Evolutionary conservation across 2,797 vertebrate genomes (phyloP), one percentile per base, ranked within the genome.

Genomic region (Ptychobarbus kaznakovi): DNA sequence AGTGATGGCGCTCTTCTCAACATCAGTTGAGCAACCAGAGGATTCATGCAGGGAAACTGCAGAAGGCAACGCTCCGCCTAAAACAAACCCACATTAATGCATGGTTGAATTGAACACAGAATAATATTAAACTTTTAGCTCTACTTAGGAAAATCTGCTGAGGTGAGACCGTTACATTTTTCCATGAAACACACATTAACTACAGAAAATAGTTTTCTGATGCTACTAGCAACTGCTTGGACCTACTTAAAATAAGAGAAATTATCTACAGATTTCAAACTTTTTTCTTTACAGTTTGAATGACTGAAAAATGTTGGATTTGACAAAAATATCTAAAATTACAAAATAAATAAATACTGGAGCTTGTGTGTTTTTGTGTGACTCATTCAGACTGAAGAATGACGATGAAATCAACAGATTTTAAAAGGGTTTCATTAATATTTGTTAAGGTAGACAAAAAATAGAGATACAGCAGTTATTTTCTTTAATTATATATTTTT

Each of bases 1-100:
- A 97, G 35, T 0, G 96, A 96, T 1, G 93, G 92, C 8, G 89
- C 94, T 92, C 94, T 96, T 83, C 83, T 95, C 88, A 99, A 88
- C 97, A 99, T 97, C 11, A 96, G 91, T 90, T 98, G 97, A 90
- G 96, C 93, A 82, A 98, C 96, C 88, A 98, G 88, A 80, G 97
- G 96, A 90, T 95, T 99, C 80, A 98, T 89, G 90, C 94, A 96
- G 2, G 98, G 97, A 90, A 99, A 99, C 86, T 92, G 89, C 85
- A 96, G 92, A 86, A 99, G 91, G 89, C 87, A 92, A 81, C 89
- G 90, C 90, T 99, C 98, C 86, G 94, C 95, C 98, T 99, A 89
- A 81, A 77, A 74, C 32, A 88, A 53, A 83, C 25, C 78, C 25
- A 56, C 56, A 75, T 12, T 40, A 16, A 77, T 1, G 22, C 13